These are phyloP conservation scores for Lagopus muta DNA, from an alignment of 2,113 vertebrate genomes.

Conservation along the genomic window DNA sequence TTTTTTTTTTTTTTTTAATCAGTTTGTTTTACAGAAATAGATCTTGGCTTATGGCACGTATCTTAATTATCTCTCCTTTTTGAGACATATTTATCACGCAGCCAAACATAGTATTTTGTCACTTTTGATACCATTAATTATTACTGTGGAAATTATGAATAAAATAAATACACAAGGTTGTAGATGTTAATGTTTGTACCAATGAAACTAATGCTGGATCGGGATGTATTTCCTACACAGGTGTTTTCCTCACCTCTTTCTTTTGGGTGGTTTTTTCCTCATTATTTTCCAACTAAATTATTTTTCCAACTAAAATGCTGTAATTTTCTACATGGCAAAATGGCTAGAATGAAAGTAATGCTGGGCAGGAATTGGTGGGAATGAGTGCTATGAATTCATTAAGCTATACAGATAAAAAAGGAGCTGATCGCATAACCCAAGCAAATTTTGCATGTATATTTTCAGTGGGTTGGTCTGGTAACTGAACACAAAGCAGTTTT, in stretches of 20 bases:
- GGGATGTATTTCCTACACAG: neutral
- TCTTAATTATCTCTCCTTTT: conserved; percentile 19
- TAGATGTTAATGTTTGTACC: neutral
- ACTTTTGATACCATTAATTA: neutral
- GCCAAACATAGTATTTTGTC: neutral
- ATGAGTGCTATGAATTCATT: neutral
- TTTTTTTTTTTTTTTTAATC: neutral
- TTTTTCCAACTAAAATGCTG: neutral
- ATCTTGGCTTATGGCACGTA: neutral
- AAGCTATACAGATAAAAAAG: neutral
- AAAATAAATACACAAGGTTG: neutral
- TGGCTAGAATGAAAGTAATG: neutral
- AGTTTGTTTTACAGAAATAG: conserved; percentile 20
- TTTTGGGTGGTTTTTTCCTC: neutral
- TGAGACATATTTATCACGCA: neutral
- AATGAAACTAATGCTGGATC: neutral
- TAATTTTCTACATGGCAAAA: neutral
- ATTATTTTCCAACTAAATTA: neutral
- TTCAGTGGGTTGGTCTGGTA: neutral
- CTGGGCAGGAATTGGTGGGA: neutral
- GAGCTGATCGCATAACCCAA: neutral
- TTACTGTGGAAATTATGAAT: conserved; percentile 14
- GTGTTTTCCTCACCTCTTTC: neutral
- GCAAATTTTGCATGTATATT: neutral
- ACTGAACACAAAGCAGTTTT: neutral